phyloP scores from a whole-genome alignment of 2,888 invertebrate species.

The Ernsta delagoae region DNA sequence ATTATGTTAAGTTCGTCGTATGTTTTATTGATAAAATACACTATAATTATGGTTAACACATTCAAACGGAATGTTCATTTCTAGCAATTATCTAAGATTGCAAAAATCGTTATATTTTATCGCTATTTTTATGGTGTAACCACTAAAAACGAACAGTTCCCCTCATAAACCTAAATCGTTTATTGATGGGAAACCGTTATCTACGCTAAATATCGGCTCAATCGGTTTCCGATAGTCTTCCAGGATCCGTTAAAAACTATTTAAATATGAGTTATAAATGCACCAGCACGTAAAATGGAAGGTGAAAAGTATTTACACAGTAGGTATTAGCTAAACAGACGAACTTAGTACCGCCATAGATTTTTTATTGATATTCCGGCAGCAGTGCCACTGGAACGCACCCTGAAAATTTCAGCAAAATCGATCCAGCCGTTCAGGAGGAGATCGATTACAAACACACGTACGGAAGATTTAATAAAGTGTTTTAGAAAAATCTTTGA shows the following conservation, averaged over 20 bases:
- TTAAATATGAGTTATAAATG: neutral
- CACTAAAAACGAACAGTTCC: neutral
- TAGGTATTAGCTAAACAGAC: no score
- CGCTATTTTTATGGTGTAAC: neutral
- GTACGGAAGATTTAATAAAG: no score
- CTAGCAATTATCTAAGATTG: neutral
- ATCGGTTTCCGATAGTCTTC: conserved; percentile 2
- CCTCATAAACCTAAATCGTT: conserved; percentile 6
- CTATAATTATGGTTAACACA: no score
- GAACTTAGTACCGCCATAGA: no score
- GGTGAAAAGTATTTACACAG: neutral
- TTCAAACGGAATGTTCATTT: neutral
- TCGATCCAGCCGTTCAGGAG: no score
- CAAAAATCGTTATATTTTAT: neutral
- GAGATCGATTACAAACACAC: no score
- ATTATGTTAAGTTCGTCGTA: no score
- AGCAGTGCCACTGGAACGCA: no score
- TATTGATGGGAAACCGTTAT: conserved; percentile 3
- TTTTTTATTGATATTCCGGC: no score
- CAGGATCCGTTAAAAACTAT: neutral
- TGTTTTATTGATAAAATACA: no score
- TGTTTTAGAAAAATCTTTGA: no score
- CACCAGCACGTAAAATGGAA: neutral
- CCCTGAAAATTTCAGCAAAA: no score
- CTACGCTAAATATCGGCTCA: neutral